phyloP scores from a whole-genome alignment of 2,113 vertebrate species.

The Hymenochirus boettgeri region DNA sequence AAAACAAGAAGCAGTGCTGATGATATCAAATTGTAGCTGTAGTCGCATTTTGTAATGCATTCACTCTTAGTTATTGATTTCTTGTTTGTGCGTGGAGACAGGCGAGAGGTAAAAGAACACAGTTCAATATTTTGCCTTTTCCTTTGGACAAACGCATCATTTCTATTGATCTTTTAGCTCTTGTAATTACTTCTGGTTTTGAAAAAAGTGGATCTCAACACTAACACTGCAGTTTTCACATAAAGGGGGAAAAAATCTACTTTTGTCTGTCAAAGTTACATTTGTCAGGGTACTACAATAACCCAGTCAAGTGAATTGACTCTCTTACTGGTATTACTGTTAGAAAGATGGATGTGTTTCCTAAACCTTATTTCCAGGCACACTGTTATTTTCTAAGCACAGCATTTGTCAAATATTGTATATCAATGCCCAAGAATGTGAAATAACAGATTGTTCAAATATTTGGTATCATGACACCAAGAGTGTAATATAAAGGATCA shows the following conservation, averaged over 20 bases:
- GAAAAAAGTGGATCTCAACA: conserved; percentile 35
- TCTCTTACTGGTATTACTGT: conserved; percentile 30
- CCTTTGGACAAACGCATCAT: conserved; percentile 27
- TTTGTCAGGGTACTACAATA: conserved; percentile 34
- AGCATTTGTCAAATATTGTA: not conserved
- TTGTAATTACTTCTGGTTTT: conserved; percentile 40
- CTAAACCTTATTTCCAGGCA: conserved; percentile 22
- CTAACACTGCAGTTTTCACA: conserved; percentile 29
- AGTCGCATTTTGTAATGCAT: conserved; percentile 33
- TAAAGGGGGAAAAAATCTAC: not conserved
- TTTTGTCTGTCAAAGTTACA: conserved; percentile 35
- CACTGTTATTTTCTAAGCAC: not conserved
- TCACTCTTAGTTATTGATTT: conserved; percentile 33
- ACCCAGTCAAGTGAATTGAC: conserved; percentile 32
- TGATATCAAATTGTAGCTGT: conserved; percentile 28
- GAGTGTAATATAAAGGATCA: no score
- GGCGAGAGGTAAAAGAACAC: conserved; percentile 27
- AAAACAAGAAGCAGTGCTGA: conserved; percentile 32
- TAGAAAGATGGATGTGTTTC: conserved; percentile 37
- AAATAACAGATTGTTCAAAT: no score
- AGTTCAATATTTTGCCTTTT: conserved; percentile 40
- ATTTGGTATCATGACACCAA: no score
- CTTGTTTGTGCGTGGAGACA: conserved; percentile 32
- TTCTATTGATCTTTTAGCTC: conserved; percentile 40
- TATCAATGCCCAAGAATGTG: no score